A percentile compares a stretch with the other conserved stretches of the same genome.
Conservation (phyloP, 2,113 vertebrate genomes). For the Apaloderma vittatum region DNA sequence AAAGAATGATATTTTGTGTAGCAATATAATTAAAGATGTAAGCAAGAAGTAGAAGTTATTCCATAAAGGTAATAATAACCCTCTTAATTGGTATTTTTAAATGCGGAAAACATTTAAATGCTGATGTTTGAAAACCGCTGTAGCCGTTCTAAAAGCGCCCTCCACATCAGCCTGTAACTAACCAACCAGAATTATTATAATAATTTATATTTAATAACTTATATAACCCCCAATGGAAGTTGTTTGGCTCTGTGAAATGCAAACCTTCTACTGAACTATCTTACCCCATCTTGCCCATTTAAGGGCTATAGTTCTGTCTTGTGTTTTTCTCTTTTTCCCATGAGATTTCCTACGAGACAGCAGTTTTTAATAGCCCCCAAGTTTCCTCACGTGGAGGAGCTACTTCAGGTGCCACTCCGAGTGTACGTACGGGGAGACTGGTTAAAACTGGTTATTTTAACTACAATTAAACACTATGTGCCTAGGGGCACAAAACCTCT, state of each 20-base stretch:
- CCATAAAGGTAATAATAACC: background rate
- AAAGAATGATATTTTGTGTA: background rate
- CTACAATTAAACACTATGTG: background rate
- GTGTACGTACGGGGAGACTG: background rate
- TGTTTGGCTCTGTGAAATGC: background rate
- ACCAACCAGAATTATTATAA: background rate
- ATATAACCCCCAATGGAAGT: no score
- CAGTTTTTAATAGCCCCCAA: no score
- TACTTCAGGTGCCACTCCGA: no score
- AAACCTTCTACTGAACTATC: background rate
- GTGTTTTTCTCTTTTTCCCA: background rate
- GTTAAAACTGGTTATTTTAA: background rate
- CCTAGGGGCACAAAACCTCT: background rate
- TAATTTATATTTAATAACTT: no score
- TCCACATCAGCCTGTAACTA: background rate
- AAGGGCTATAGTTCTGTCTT: no score
- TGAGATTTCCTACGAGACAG: background rate
- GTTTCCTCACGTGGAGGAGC: background rate
- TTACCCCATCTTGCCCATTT: no score
- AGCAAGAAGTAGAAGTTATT: background rate
- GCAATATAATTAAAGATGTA: background rate
- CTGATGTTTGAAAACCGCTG: background rate
- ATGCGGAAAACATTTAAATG: background rate
- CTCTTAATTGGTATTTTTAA: background rate
- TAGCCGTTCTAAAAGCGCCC: background rate